Base-by-base conservation (phyloP, 2,797 vertebrate species). In the Sparidentex hasta region DNA sequence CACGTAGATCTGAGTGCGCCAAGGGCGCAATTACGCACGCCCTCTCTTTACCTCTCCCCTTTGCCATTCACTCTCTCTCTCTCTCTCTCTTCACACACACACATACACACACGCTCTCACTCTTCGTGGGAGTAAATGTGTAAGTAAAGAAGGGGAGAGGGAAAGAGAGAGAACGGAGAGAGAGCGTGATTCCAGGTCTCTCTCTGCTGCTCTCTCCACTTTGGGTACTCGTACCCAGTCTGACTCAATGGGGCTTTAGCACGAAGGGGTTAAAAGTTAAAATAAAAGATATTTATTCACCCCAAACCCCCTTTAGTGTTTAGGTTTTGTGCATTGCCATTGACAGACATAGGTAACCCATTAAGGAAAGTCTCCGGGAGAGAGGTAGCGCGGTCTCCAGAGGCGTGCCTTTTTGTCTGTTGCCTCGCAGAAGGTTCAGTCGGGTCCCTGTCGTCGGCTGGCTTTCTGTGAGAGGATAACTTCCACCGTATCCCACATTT, bases 241-340 rank as follows among this genome's bases (percentile, higher is more conserved):
- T 76, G 92, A 91, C 86, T 93, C 94, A 94, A 95, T 95, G 95
- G 95, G 92, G 93, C 91, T 95, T 87, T 90, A 94, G 92, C 91
- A 89, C 88, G 83, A 90, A 81, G 88, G 89, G 90, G 91, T 94
- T 89, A 88, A 87, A 91, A 72, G 81, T 85, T 81, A 79, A 92
- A 88, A 93, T 92, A 88, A 90, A 87, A 86, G 43, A 87, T 90
- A 94, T 94, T 90, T 92, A 93, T 92, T 91, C 73, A 87, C 78
- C 92, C 90, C 87, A 44, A 84, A 80, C 59, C 92, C 89, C 78
- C 80, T 84, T 46, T 80, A 80, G 82, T 90, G 64, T 91, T 88
- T 88, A 81, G 87, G 65, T 74, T 89, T 87, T 86, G 85, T 93
- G 91, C 86, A 91, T 90, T 59, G 87, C 84, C 78, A 56, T 67